Base-by-base conservation (phyloP, 2,888 invertebrate species). In the Carcina quercana region DNA sequence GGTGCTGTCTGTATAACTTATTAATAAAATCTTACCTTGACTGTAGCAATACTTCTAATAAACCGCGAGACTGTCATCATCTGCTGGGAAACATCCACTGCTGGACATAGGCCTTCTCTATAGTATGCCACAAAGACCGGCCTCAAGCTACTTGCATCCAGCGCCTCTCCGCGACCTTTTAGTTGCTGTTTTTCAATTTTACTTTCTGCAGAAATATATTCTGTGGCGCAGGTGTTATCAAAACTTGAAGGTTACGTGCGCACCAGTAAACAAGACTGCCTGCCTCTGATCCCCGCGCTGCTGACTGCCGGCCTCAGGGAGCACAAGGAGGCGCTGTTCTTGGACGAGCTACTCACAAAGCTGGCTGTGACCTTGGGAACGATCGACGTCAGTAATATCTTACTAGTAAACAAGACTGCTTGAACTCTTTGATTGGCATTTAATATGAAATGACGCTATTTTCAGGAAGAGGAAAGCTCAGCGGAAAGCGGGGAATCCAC, bases 381-480 rank as follows among this genome's bases (percentile, higher is more conserved):
- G 42, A 69, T 76, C 12, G 74, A 73, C 38, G 80, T 80, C 19
- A 58, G 70, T 55, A 2, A 24, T 21, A 3, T 19, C 11, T 20
- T 17, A 17, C 17, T 17, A 5, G 7, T 5, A 7, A 5, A 4
- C 4, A 17, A 17, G 4, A 4, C 17, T 17, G 17, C 7, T 17
- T 17, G 17, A 7, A 17, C 5, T 17, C 7, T 5, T 17, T 17
- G 5, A 17, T 17, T 17, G 17, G 17, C 17, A 7, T 17, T 17
- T 17, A 17, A 17, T 5, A 7, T 17, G 17, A 17, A 17, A 5
- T 7, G 7, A 17, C 5, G 7, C 17, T 11, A 5, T 22, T 22
- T 22, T 10, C 29, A 70, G 67, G 64, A 79, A 44, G 75, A 78
- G 42, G 79, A 79, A 36, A 62, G 69, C 0, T 59, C 73, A 28